Evolutionary conservation across 2,797 vertebrate genomes (phyloP), one percentile per base, ranked within the genome.

Genomic region (Coregonus ussuriensis): DNA sequence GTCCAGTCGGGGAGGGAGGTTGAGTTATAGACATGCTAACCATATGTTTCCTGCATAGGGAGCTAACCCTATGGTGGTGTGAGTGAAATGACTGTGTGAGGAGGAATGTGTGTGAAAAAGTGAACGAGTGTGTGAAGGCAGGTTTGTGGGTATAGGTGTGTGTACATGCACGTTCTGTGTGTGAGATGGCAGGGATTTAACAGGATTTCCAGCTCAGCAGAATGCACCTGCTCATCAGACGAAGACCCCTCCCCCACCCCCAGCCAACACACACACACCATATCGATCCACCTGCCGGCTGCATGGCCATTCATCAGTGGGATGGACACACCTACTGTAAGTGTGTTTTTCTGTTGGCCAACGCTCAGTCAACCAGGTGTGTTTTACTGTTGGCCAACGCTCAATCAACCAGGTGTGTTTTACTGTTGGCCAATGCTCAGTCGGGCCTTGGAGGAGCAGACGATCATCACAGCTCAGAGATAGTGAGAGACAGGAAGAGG

Each of bases 181-280:
- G 29, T n/a, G 21, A 65, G 35, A 15, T 65, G 73, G 85, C 62
- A 51, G 85, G 89, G 85, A 91, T 91, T 92, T 94, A 93, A 94
- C 94, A 91, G 94, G 91, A 94, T 94, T 94, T 94, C 92, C 90
- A 93, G 89, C 90, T 93, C 92, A 93, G 90, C 90, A 93, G 89
- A 94, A 93, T 71, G 82, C 83, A 80, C 89, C 89, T 86, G 88
- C 84, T 91, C 77, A 65, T 88, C 79, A 84, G 81, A 79, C 80
- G 77, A 47, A 37, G 16, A 47, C 41, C 37, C 54, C 33, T 1
- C 41, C 41, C 41, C 2, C 41, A 41, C 69, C 11, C 72, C 63
- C 68, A 51, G 21, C 31, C 54, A 29, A 80, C 41, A 62, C 47
- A 5, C 47, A 70, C 31, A 63, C 54, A 71, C 79, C 85, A 73